Base-by-base conservation (phyloP, 2,113 vertebrate genomes). In the Eudorcas thomsonii region DNA sequence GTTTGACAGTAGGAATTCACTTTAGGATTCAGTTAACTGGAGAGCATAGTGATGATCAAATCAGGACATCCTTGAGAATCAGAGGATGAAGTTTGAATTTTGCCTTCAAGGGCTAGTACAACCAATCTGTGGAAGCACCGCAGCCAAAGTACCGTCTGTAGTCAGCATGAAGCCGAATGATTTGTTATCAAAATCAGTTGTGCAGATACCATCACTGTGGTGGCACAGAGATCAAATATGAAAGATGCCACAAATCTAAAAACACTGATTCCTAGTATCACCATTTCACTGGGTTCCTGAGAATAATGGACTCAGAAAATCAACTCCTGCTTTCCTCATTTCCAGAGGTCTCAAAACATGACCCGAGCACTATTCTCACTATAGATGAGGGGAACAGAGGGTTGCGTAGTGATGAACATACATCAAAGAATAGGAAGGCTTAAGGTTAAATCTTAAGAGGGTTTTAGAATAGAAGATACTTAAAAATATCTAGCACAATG, bases 391-490 rank as follows among this genome's bases (percentile, higher is more conserved):
- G 1, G 26, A 9, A 23, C 6, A 3, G 14, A 74, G 67, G n/a
- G 10, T 33, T 77, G 11, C 6, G 1, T 15, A 26, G 28, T n/a
- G 30, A 77, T 3, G 8, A 87, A 71, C 10, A 28, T 5, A 28
- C 4, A 43, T 84, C 62, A 39, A 12, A 30, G 43, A 28, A 33
- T 2, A 55, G 67, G n/a, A 60, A 85, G 52, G 7, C 50, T 67
- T 54, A 48, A 9, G 55, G n/a, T 39, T 89, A n/a, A 64, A 57
- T 84, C 81, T 52, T 30, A 30, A 60, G 15, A 55, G 36, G 52
- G 77, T 64, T 96, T 71, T 86, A 93, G 43, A 54, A 60, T n/a
- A 67, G 33, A 60, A 89, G 45, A 43, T 5, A 48, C 82, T 77
- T 78, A 67, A 43, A 81, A 96, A 59, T 33, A 67, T 52, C 62